Conservation (phyloP, 2,113 vertebrate genomes). For the Seriola dumerili region DNA sequence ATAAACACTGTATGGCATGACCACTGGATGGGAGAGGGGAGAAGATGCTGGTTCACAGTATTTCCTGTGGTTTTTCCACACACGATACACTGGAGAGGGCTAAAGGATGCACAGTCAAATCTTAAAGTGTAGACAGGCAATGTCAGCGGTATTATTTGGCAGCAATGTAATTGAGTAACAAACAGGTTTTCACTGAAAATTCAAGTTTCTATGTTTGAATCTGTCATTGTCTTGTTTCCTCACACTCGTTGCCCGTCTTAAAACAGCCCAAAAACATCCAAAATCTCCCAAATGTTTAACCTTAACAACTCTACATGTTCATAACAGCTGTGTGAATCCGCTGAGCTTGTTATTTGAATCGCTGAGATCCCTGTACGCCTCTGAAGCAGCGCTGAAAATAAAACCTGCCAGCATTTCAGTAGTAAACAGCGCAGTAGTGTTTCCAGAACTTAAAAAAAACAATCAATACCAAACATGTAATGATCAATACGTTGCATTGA, state of each 20-base stretch:
- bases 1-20: constrained; percentile 10
- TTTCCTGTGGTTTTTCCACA: constrained; percentile 45
- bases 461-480: not conserved
- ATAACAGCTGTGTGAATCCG: constrained; percentile 35
- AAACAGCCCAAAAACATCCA: not conserved
- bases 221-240: not conserved
- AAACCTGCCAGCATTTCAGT: constrained; percentile 72
- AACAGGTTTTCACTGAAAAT: constrained; percentile 28
- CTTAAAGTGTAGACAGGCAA: constrained; percentile 30
- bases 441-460: constrained; percentile 28
- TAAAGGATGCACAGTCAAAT: constrained; percentile 15
- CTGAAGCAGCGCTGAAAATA: constrained; percentile 38
- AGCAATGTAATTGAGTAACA: constrained; percentile 4
- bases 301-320: constrained; percentile 21
- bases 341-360: constrained; percentile 34
- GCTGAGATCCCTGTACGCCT: constrained; percentile 35
- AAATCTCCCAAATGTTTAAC: not conserved
- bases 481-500: not conserved
- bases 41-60: constrained; percentile 70
- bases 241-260: not conserved
- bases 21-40: not conserved
- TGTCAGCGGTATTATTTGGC: constrained; percentile 44
- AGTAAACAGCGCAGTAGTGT: constrained; percentile 72
- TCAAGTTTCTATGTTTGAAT: constrained; percentile 40
- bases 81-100: constrained; percentile 26